Percentiles rank a stretch among this genome's conserved stretches.
phyloP scores from a whole-genome alignment of 2,797 vertebrate species.

The Gadopsis marmoratus region DNA sequence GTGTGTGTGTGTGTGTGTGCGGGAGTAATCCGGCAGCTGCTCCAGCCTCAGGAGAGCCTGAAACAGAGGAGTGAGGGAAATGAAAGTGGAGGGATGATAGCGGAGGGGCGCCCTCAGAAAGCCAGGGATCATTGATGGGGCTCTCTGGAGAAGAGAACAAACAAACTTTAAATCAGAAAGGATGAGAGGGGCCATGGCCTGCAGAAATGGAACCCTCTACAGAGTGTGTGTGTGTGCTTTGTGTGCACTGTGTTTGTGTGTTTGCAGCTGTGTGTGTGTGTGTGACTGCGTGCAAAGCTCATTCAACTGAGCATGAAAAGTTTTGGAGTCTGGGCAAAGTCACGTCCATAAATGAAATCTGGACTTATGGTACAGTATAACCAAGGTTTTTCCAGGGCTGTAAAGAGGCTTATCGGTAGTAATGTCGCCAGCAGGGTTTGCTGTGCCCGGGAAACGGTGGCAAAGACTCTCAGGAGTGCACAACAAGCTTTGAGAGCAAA shows the following conservation, averaged over 20 bases:
- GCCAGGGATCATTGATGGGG: slow-evolving; percentile 81
- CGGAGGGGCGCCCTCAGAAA: slow-evolving; percentile 75
- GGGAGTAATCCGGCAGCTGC: slow-evolving; percentile 63
- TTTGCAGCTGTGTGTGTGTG: slow-evolving; percentile 31
- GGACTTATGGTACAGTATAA: slow-evolving; percentile 71
- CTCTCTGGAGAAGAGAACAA: slow-evolving; percentile 84
- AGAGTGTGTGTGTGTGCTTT: slow-evolving; percentile 50
- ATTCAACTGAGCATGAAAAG: slow-evolving; percentile 76
- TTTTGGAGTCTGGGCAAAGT: slow-evolving; percentile 73
- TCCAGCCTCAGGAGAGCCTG: slow-evolving; percentile 68
- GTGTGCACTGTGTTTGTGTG: slow-evolving; percentile 5
- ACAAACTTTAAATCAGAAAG: slow-evolving; percentile 86
- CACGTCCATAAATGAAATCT: slow-evolving; percentile 77
- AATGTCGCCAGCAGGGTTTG: slow-evolving; percentile 72
- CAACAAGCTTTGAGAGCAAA: slow-evolving; percentile 62
- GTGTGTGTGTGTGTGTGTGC: slow-evolving; percentile 17
- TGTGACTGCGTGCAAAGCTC: slow-evolving; percentile 64
- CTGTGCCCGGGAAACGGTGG: slow-evolving; percentile 52
- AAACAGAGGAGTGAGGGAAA: slow-evolving; percentile 78
- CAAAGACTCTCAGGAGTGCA: slow-evolving; percentile 61
- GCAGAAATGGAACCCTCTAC: slow-evolving; percentile 78
- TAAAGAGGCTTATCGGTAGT: slow-evolving; percentile 79
- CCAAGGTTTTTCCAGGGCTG: slow-evolving; percentile 68
- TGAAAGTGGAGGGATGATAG: slow-evolving; percentile 83
- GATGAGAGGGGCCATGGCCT: slow-evolving; percentile 81